These are phyloP conservation scores for Melanotaenia parkinsoni DNA, from an alignment of 2,797 vertebrate genomes.

Conservation along the genomic window DNA sequence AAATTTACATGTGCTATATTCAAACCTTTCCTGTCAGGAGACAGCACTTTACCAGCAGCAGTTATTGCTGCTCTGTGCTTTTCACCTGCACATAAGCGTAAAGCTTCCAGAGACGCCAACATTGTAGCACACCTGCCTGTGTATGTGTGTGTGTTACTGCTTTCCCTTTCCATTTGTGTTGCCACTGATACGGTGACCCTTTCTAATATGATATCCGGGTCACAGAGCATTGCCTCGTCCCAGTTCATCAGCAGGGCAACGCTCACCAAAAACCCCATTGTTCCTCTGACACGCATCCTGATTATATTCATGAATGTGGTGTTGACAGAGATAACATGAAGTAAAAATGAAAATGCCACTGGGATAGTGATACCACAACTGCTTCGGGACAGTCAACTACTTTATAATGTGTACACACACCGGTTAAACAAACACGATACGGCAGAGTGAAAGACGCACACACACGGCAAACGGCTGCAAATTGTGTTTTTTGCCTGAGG, in stretches of 20 bases:
- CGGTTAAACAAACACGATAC: slow-evolving; percentile 29
- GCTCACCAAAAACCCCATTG: slow-evolving; percentile 27
- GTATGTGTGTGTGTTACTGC: slow-evolving; percentile 23
- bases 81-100: slow-evolving; percentile 33
- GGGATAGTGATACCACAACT: slow-evolving; percentile 54
- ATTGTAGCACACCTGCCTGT: background rate
- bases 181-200: slow-evolving; percentile 43
- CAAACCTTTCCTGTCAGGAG: slow-evolving; percentile 19
- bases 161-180: slow-evolving; percentile 17
- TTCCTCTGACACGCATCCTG: slow-evolving; percentile 45
- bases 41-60: slow-evolving; percentile 21
- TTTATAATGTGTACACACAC: slow-evolving; percentile 27
- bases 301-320: slow-evolving; percentile 23
- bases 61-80: slow-evolving; percentile 1
- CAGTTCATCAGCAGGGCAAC: slow-evolving; percentile 55
- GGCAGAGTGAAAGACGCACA: slow-evolving; percentile 22
- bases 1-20: slow-evolving; percentile 23
- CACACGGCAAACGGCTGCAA: slow-evolving; percentile 5
- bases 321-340: slow-evolving; percentile 32
- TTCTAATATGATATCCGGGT: slow-evolving; percentile 63
- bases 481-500: slow-evolving; percentile 46
- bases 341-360: slow-evolving; percentile 42
- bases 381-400: slow-evolving; percentile 51
- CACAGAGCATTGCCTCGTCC: slow-evolving; percentile 59
- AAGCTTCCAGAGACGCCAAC: slow-evolving; percentile 20